Conservation (phyloP, 1,140 invertebrate genomes). For the Temnothorax nylanderi region DNA sequence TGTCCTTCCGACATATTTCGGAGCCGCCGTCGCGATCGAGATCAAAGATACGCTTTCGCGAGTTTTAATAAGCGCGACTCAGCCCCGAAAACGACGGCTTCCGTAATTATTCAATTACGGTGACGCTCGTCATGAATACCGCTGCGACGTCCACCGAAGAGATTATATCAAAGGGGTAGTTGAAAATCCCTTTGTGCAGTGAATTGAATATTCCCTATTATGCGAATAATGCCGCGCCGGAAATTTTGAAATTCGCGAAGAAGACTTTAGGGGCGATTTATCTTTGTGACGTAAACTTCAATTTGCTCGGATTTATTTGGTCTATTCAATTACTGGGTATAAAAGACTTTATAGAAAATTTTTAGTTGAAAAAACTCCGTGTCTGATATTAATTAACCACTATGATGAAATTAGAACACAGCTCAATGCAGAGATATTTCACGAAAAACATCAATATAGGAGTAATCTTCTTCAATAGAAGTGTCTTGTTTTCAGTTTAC, state of each 20-base stretch:
- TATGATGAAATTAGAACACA: background rate
- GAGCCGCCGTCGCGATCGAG: background rate
- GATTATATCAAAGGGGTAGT: background rate
- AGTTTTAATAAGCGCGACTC: conserved; percentile 40
- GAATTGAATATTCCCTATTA: conserved; percentile 1
- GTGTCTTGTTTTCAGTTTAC: background rate
- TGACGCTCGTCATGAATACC: background rate
- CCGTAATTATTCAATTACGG: conserved; percentile 50
- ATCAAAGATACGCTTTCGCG: conserved; percentile 38
- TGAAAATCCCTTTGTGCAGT: background rate
- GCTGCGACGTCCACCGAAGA: background rate
- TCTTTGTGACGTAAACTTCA: background rate
- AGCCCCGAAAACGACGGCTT: background rate
- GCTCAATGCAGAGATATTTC: background rate
- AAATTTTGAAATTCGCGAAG: background rate
- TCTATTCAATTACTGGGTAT: background rate
- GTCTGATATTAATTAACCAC: background rate
- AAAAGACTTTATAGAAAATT: background rate
- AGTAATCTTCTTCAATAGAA: background rate
- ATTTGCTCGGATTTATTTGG: background rate
- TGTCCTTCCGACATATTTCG: conserved; percentile 21
- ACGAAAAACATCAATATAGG: background rate
- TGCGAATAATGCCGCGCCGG: background rate
- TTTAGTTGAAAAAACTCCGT: background rate
- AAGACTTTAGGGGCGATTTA: background rate